Conservation (phyloP, 2,113 vertebrate species). For the Rhegmatorhina hoffmannsi region DNA sequence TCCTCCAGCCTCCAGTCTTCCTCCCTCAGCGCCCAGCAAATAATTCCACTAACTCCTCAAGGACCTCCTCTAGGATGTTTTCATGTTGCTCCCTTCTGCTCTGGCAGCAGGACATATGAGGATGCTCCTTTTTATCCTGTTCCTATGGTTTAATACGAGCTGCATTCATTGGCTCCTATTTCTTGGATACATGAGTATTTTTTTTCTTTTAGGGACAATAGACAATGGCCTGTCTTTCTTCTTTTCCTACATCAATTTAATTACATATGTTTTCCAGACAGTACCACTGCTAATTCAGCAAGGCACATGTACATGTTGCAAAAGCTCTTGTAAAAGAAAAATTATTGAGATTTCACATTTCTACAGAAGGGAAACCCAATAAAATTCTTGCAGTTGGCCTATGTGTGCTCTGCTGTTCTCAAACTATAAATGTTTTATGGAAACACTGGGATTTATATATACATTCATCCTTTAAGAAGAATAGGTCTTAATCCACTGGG, state of each 20-base stretch:
- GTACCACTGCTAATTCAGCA: conserved; percentile 68
- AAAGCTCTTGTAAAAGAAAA: conserved; percentile 73
- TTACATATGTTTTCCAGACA: conserved; percentile 76
- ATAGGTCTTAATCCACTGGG: conserved; percentile 48
- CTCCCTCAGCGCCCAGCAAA: background rate
- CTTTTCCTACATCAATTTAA: conserved; percentile 44
- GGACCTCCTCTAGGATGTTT: background rate
- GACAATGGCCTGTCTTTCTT: conserved; percentile 35
- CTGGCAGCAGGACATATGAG: background rate
- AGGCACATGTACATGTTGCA: conserved; percentile 66
- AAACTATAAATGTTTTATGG: conserved; percentile 69
- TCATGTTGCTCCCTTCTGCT: background rate
- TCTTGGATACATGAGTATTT: background rate
- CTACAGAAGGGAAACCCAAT: conserved; percentile 70
- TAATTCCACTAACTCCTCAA: background rate
- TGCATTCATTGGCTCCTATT: background rate
- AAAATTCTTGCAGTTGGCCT: conserved; percentile 63
- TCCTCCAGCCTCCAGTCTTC: background rate
- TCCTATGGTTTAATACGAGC: background rate
- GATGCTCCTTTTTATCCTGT: background rate
- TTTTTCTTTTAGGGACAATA: conserved; percentile 33
- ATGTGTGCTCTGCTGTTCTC: conserved; percentile 48
- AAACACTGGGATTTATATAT: conserved; percentile 54
- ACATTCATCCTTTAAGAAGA: conserved; percentile 71
- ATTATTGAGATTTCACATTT: conserved; percentile 70